Evolutionary conservation across 2,888 invertebrate genomes (phyloP), one percentile per base, ranked within the genome.

Genomic region (Tetheella fluctuosa): DNA sequence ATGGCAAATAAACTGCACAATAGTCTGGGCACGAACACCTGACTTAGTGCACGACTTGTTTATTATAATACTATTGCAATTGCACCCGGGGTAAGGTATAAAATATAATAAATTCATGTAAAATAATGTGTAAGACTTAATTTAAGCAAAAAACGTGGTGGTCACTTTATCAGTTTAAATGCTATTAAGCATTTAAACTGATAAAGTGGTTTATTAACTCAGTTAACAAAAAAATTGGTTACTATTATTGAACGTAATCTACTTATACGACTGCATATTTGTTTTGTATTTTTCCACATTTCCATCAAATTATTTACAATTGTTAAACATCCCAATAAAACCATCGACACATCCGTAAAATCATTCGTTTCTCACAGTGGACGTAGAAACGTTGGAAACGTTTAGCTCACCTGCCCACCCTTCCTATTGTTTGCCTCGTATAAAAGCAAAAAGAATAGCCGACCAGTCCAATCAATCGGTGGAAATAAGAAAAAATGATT

Each of bases 401-500:
- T 84, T 86, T 79, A 80, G 77, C 83, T 86, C 86, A 90, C 85
- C 85, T 84, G 80, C 80, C 77, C 78, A 10, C 48, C 20, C 48
- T 48, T 48, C 48, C 77, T 77, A 78, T 84, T 88, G 88, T 81
- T 86, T 86, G 84, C 48, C 10, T 20, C 48, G 70, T 82, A 81
- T 81, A 83, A 83, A 83, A 79, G 82, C 77, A 85, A 84, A 84
- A 86, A 81, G 55, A 83, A 84, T 79, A 74, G 81, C 75, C 71
- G 55, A 34, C 67, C 79, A 69, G 80, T 79, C 91, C 89, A 90
- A 89, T 90, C 91, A 91, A 89, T 88, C 87, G 84, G 80, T 75
- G 81, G 83, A 80, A 88, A 85, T 85, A 88, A 85, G 86, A 89
- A 86, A 86, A 85, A 87, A 86, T 83, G 84, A 89, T 89, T 81